Evolutionary conservation across 2,797 vertebrate species (phyloP), one percentile per base, ranked within the genome.

Genomic region (Sciurus carolinensis): DNA sequence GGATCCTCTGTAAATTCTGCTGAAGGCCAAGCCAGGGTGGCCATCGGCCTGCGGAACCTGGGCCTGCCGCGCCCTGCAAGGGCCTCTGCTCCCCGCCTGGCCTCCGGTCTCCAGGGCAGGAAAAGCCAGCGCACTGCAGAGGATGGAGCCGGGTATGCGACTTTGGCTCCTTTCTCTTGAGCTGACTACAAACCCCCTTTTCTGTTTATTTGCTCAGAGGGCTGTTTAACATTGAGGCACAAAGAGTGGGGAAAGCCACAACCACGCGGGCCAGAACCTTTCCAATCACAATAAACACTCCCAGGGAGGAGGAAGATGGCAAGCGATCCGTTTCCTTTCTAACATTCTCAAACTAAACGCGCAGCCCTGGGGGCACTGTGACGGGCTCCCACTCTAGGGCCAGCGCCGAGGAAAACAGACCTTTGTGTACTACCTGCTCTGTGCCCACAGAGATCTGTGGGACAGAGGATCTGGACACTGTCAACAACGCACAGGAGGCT

Each of bases 271-370:
- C 87, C 1, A 33, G 90, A 69, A 92, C 7, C 91, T 81, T 92
- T 95, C 44, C 95, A 97, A 96, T 95, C 84, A 94, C 90, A 96
- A 97, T 92, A 97, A 96, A 97, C 79, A 87, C 79, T 20, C 95
- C 64, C 91, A 87, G 90, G 69, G 96, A 95, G 95, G 87, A 93
- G 96, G 96, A 86, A 97, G 52, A 89, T 81, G 96, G 93, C 18
- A 87, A 97, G 97, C 83, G 22, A 85, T 59, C 20, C 20, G 39
- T 44, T 98, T 98, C 97, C 95, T 94, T 71, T 94, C 94, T 42
- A 66, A 88, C 93, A 20, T 97, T 97, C 94, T 95, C 96, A 67
- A 95, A 96, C 87, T 92, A 93, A 90, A 95, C 28, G 95, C 91
- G 24, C 7, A 2, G 80, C 87, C 90, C 69, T 33, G 80, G 89